Conservation (phyloP, 2,113 vertebrate genomes). For the Cyprinus carpio region DNA sequence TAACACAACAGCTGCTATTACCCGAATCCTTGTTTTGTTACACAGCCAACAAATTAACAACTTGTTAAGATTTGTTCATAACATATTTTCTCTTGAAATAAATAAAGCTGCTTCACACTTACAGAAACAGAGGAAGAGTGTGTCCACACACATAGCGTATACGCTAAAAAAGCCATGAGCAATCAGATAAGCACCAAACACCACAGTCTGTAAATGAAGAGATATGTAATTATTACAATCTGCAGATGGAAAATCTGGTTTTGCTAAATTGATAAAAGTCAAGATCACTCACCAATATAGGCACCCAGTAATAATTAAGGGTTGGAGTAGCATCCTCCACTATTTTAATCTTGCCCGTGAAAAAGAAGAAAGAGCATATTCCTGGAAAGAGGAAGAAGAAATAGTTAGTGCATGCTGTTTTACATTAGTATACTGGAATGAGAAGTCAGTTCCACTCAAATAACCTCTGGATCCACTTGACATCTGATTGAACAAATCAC, state of each 20-base stretch:
- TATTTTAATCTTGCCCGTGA: constrained; percentile 85
- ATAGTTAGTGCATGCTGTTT: not conserved
- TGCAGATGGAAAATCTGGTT: not conserved
- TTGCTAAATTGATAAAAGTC: not conserved
- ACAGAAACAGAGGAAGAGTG: constrained; percentile 76
- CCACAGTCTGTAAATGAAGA: constrained; percentile 80
- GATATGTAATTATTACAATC: constrained; percentile 26
- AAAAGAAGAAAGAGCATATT: constrained; percentile 96
- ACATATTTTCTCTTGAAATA: not conserved
- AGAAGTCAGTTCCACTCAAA: not conserved
- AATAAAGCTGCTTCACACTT: constrained; percentile 70
- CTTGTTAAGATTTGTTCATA: not conserved
- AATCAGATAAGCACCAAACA: constrained; percentile 91
- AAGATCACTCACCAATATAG: constrained; percentile 83
- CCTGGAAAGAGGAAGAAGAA: constrained; percentile 70
- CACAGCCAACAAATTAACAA: not conserved
- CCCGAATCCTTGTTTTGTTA: not conserved
- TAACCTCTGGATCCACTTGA: not conserved
- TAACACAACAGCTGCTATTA: not conserved
- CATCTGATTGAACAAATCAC: constrained; percentile 33
- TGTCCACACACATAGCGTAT: constrained; percentile 95
- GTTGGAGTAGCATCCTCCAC: constrained; percentile 83
- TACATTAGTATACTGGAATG: not conserved
- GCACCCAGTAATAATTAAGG: constrained; percentile 97
- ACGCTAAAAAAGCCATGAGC: constrained; percentile 98